A percentile compares a stretch with the other conserved stretches of the same genome.
Evolutionary conservation across 2,888 invertebrate genomes (phyloP).

Genomic region (Eutolmus rufibarbis): DNA sequence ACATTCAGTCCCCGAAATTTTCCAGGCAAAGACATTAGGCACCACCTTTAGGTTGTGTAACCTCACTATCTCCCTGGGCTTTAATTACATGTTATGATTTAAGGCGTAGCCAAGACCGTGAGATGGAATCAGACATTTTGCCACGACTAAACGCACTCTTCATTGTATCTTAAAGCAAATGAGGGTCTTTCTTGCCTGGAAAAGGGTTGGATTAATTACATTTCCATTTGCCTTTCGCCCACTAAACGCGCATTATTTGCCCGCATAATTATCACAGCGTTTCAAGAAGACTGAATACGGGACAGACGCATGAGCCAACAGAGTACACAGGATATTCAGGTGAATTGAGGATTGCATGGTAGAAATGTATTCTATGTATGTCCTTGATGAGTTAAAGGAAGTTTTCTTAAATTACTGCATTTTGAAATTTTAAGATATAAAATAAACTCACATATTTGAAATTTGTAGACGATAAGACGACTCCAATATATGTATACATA

Average conservation of each 20-base stretch:
- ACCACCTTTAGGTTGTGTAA: neutral
- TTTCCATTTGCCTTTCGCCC: neutral
- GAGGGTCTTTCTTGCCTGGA: neutral
- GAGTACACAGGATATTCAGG: neutral
- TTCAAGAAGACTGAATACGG: neutral
- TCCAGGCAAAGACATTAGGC: neutral
- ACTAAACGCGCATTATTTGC: neutral
- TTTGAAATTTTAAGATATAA: no score
- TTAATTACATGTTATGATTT: conserved; percentile 24
- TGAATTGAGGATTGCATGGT: neutral
- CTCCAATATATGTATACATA: no score
- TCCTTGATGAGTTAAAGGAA: neutral
- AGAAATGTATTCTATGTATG: neutral
- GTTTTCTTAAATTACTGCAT: neutral
- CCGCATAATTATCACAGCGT: neutral
- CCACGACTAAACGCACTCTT: neutral
- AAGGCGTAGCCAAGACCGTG: neutral
- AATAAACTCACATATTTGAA: no score
- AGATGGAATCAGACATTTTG: neutral
- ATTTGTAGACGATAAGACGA: no score
- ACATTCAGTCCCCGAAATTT: neutral
- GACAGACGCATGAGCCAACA: neutral
- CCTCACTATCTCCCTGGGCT: neutral
- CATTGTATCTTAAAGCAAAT: neutral
- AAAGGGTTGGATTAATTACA: conserved; percentile 15